Percentiles rank a stretch among this genome's conserved stretches.
Conservation (phyloP, 2,797 vertebrate genomes). For the Sebastes aleutianus region DNA sequence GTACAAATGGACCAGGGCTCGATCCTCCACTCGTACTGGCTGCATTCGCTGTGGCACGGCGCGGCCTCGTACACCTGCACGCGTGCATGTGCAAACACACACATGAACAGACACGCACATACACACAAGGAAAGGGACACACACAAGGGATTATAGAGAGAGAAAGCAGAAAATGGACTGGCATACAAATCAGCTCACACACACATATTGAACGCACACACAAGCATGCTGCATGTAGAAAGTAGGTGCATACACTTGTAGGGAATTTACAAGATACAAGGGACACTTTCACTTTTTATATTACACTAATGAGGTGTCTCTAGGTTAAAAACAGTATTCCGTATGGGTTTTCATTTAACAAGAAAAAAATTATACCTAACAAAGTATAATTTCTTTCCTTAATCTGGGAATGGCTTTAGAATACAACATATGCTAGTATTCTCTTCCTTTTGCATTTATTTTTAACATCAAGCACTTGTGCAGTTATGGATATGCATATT, state of each 20-base stretch:
- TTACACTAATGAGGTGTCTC: constrained; percentile 7
- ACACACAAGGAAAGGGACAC: constrained; percentile 4
- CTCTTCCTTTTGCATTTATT: neutral
- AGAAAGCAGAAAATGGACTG: constrained; percentile 4
- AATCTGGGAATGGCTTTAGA: neutral
- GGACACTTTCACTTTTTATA: neutral
- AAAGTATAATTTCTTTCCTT: neutral
- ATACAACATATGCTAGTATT: neutral
- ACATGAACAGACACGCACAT: constrained; percentile 5
- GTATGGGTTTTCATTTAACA: neutral
- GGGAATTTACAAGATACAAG: neutral
- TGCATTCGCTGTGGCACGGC: constrained; percentile 89
- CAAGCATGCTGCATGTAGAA: neutral
- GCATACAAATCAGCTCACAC: constrained; percentile 14
- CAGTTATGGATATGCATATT: neutral
- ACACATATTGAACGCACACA: neutral
- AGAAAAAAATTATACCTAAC: neutral
- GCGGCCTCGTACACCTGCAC: constrained; percentile 92
- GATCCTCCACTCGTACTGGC: constrained; percentile 87
- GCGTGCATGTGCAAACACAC: neutral
- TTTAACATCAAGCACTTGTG: neutral
- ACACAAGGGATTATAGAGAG: neutral
- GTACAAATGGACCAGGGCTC: constrained; percentile 94
- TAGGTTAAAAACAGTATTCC: neutral
- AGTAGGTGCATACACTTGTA: neutral